Base-by-base conservation (phyloP, 1,140 invertebrate genomes). In the Magallana angulata region DNA sequence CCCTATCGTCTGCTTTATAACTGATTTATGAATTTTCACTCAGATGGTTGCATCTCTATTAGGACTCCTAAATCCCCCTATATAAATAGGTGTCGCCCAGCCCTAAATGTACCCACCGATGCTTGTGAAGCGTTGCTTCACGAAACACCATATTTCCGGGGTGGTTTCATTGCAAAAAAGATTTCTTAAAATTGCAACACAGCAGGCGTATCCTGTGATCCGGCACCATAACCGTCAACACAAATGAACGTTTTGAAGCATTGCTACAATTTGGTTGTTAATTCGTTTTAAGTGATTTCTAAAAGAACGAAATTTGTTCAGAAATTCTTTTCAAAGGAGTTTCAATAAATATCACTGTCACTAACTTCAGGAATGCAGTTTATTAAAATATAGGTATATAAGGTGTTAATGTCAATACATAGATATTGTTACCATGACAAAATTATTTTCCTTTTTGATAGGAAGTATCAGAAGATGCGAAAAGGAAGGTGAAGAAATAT, bases 11-110 rank as follows among this genome's bases (percentile, higher is more conserved):
- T 71, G 68, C 68, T 71, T 24, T 71, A 24, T 71, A 71, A 71
- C 68, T 71, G 68, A 71, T 71, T 71, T 71, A 71, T 71, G 68
- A 71, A 71, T 71, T 71, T 71, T 71, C 68, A 71, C 68, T 71
- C 68, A 71, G 68, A 71, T 71, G 24, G 24, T 71, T 9, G 68
- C 68, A 71, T 71, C 68, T 71, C 68, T 71, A 71, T 71, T 71
- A 71, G 24, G 68, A 71, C 36, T 71, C 36, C 11, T 30, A 71
- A 36, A 71, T 24, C 68, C 30, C 68, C 24, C 68, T 30, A 71
- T 71, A 71, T 30, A 71, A 71, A 71, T 71, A 71, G 24, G 68
- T 71, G 24, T 71, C 68, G 68, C 68, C 68, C 36, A 30, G 24
- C 18, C 36, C 68, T 71, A 30, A 71, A 71, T 71, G 68, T 71